Base-by-base conservation (phyloP, 2,888 invertebrate genomes). In the Liposcelis brunnea region DNA sequence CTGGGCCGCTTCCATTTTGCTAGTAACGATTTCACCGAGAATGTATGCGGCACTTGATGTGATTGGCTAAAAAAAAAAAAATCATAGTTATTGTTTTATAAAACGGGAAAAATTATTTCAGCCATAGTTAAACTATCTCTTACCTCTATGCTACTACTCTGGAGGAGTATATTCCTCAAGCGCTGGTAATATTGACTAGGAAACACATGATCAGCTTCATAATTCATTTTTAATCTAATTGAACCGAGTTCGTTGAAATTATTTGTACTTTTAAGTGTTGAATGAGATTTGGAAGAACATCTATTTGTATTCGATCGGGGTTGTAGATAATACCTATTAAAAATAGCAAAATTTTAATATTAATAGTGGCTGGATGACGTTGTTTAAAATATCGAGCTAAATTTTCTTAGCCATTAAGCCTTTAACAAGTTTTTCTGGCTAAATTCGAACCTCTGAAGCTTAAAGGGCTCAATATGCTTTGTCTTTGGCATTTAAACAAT, bases 161-260 rank as follows among this genome's bases (percentile, higher is more conserved):
- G 72, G 31, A 90, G 66, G 49, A 91, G 69, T 47, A 90, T 68
- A 59, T 78, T 75, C 58, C 83, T 74, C 11, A 91, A 71, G 54
- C 75, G 71, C 52, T 80, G 74, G 60, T 91, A 91, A 55, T 80
- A 80, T 54, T 77, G 74, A 46, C 82, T 72, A 34, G 84, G 80
- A 65, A 91, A 86, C 44, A 91, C 89, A 63, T 85, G 79, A 68
- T 90, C 90, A 37, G 85, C 81, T 14, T 84, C 84, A 64, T 90
- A 90, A 58, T 85, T 80, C 52, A 91, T 75, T 59, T 84, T 80
- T 46, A 91, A 72, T 48, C 91, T 74, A 52, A 91, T 66, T 14
- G 87, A 85, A 52, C 90, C 90, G 49, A 87, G 72, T 16, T 35
- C 35, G 14, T 14, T 14, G 26, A 26, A 26, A 16, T 14, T 16